Conservation (phyloP, 2,113 vertebrate species). For the western clawed frog (Xenopus tropicalis) region DNA sequence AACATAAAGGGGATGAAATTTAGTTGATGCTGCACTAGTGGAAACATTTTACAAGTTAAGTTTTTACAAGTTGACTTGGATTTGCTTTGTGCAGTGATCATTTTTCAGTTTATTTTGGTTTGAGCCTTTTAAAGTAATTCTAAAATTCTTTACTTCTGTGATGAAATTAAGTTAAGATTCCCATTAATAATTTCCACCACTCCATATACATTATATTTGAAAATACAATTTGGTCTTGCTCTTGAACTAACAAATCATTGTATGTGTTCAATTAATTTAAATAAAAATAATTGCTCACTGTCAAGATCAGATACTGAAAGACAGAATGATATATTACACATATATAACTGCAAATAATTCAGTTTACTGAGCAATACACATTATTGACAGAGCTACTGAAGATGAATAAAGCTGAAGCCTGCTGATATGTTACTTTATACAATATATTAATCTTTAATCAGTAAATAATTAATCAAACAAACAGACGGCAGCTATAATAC, state of each 20-base stretch:
- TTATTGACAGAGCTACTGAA: neutral
- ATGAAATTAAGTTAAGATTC: neutral
- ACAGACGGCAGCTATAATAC: too few species aligned
- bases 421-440: neutral
- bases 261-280: conserved; percentile 10
- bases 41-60: too few species aligned
- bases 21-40: too few species aligned
- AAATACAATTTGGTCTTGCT: neutral
- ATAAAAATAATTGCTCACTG: conserved; percentile 12
- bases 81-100: too few species aligned
- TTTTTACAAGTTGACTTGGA: too few species aligned
- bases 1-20: too few species aligned
- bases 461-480: neutral
- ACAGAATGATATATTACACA: conserved; percentile 8
- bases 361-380: neutral
- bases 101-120: too few species aligned
- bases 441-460: neutral
- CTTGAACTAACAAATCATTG: neutral
- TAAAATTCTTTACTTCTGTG: neutral
- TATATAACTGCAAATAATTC: conserved; percentile 16
- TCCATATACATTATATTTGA: conserved; percentile 1
- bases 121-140: too few species aligned
- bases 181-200: accelerated
- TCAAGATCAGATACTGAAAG: conserved; percentile 1
- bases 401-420: neutral